Base-by-base conservation (phyloP, 1,140 invertebrate species). In the Drosophila cardini region DNA sequence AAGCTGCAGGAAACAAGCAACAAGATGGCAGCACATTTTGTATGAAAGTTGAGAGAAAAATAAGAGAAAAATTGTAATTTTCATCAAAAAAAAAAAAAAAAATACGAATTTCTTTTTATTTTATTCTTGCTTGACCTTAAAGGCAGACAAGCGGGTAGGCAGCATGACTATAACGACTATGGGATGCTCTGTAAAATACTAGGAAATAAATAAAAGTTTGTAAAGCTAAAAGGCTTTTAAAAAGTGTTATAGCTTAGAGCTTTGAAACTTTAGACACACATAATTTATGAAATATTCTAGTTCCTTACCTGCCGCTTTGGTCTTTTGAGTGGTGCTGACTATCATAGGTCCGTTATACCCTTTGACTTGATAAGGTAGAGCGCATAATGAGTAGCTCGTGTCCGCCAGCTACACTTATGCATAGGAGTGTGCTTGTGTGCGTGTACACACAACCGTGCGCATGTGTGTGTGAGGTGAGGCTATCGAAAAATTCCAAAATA, bases 401-500 rank as follows among this genome's bases (percentile, higher is more conserved):
- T 50, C 58, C 63, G 77, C 55, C 75, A 70, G 36, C 68, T 63
- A 18, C 62, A 55, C 60, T 71, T 71, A 73, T 75, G 67, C 68
- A 60, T 65, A 50, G 65, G 42, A 46, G 71, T 63, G 57, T 73
- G 18, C 63, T 56, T 69, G 48, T 60, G 45, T 45, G 43, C 53
- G 69, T 45, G 40, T 40, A 34, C 46, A 50, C 42, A 58, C 64
- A 68, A 36, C 52, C 52, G 58, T 55, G 58, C 58, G 5, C 43
- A 53, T 46, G 30, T 78, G 81, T 75, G 70, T 72, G 73, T 74
- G 61, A 79, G 58, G 64, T 68, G 45, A 62, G 69, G 67, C 69
- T 76, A 87, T 89, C 80, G 84, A 87, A 89, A 89, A 89, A 87
- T 89, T 87, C 84, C 84, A 87, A 87, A 87, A 87, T 87, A 87